Conservation (phyloP, 2,797 vertebrate genomes). For the Eulemur albifrons region DNA sequence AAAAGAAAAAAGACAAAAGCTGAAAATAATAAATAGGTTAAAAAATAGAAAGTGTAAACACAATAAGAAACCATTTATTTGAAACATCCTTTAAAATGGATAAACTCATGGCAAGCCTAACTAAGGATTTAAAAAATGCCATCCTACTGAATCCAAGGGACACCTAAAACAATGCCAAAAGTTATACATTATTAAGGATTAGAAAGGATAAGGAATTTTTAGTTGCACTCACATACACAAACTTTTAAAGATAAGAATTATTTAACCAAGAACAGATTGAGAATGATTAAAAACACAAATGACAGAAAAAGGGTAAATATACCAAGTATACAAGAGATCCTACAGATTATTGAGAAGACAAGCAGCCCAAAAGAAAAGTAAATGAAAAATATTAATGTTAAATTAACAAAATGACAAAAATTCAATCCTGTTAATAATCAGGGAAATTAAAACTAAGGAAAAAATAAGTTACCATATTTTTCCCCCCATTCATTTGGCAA, state of each 20-base stretch:
- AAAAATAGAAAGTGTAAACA: neutral
- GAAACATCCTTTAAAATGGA: neutral
- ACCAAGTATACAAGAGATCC: neutral
- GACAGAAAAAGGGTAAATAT: neutral
- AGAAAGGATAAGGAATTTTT: neutral
- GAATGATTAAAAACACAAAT: neutral
- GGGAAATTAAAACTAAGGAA: neutral
- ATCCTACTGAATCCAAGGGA: too few relatives aligned
- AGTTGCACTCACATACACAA: neutral
- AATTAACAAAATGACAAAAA: neutral
- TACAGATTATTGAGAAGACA: neutral
- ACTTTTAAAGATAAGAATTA: neutral
- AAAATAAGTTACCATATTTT: neutral
- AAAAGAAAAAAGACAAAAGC: neutral
- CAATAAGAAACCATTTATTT: neutral
- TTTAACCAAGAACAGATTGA: neutral
- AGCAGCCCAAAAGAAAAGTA: neutral
- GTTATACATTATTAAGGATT: neutral
- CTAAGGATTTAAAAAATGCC: neutral
- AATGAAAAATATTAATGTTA: neutral
- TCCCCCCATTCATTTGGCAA: neutral
- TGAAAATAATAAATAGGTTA: neutral
- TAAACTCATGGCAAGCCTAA: neutral
- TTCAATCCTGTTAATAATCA: neutral
- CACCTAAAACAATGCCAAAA: neutral